Base-by-base conservation (phyloP, 2,797 vertebrate genomes). In the Enteromius anoplus region DNA sequence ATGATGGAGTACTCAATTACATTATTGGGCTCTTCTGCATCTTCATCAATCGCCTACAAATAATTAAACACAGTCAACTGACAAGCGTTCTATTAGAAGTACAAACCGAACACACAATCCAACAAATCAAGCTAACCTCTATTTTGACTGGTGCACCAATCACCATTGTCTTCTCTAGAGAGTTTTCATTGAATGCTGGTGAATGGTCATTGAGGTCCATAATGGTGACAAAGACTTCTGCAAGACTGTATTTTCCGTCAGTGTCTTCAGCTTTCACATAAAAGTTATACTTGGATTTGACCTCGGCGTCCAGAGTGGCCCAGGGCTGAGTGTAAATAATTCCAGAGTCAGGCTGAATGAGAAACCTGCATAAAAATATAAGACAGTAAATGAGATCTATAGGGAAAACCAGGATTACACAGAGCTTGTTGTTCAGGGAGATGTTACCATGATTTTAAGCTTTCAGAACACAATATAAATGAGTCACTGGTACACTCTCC, bases 1-100 rank as follows among this genome's bases (percentile, higher is more conserved):
- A 96, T 98, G 90, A 99, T 99, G 90, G 97, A 95, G 77, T 99
- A 99, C 90, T 99, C 96, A 1, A 99, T 97, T 2, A 99, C 92
- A 47, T 99, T 99, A 92, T 99, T 99, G 55, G 98, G 98, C 19
- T 98, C 94, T 83, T 99, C 97, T 49, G 97, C 97, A 34, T 99
- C 98, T 42, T 97, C 95, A 69, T 99, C 98, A 58, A 94, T 93
- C 78, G 97, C 98, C 98, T 99, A 89, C 73, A 68, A 3, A 83
- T 75, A 23, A 70, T 23, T 37, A 77, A 78, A 40, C 51, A 70
- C 6, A 51, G 21, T 37, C 19, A 70, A 49, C 15, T 37, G 1
- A 42, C 37, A 34, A 68, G 29, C 49, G 40, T 15, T 62, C 53
- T 34, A 53, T 62, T 40, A 37, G 51, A 69, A 23, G 3, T 32